phyloP scores from a whole-genome alignment of 1,140 invertebrate species.

The Trichogramma pretiosum region DNA sequence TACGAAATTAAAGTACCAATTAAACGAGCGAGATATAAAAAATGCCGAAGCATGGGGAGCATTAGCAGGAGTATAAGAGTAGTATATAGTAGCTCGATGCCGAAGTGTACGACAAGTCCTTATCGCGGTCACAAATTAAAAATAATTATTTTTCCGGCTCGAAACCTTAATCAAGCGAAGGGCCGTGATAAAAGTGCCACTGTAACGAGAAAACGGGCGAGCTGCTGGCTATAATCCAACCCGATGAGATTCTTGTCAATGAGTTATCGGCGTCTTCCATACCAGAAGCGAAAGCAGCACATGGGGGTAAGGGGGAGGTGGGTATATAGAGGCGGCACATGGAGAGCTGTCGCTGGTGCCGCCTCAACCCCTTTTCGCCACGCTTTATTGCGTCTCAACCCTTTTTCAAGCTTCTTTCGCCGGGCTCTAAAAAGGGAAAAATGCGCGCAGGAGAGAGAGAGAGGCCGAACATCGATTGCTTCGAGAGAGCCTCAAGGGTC shows the following conservation, averaged over 20 bases:
- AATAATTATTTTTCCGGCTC: conserved; percentile 48
- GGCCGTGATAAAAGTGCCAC: conserved; percentile 10
- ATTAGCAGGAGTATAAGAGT: no score
- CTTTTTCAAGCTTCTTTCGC: conserved; percentile 35
- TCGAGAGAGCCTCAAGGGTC: conserved; percentile 20
- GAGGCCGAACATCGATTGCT: no score
- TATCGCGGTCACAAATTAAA: conserved; percentile 46
- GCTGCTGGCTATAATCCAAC: conserved; percentile 41
- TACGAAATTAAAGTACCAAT: conserved; percentile 35
- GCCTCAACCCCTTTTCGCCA: conserved; percentile 12
- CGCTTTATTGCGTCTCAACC: conserved; percentile 37
- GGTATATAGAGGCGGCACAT: no score
- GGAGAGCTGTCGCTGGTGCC: no score
- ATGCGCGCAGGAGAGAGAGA: conserved; percentile 17
- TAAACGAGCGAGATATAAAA: conserved; percentile 36
- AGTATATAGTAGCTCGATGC: conserved; percentile 30
- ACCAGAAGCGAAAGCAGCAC: conserved; percentile 32
- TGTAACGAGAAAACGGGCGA: conserved; percentile 34
- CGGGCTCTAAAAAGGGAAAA: conserved; percentile 21
- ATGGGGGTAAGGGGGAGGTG: no score
- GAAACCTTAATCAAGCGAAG: conserved; percentile 38
- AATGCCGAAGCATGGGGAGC: conserved; percentile 32
- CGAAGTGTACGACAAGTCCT: conserved; percentile 35
- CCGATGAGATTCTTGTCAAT: conserved; percentile 46
- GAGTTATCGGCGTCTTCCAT: conserved; percentile 43